Evolutionary conservation across 2,888 invertebrate species (phyloP), one percentile per base, ranked within the genome.

Genomic region (Perdita meconis): DNA sequence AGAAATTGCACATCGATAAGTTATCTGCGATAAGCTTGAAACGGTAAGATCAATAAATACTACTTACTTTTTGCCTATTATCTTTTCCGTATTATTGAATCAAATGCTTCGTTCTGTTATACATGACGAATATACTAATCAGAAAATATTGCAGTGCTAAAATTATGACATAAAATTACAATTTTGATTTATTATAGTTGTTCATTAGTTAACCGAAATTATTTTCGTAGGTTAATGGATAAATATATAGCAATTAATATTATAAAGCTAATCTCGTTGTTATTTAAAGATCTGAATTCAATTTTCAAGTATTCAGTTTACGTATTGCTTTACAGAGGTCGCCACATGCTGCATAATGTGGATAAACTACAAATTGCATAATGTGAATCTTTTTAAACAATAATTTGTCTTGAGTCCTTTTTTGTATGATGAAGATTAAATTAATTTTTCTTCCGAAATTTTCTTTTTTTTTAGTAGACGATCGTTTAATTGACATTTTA

Each of bases 21-120:
- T 70, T 64, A 64, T 69, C 64, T 55, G 10, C 13, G 81, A 76
- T 81, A 81, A 80, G 44, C 22, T 38, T 22, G 5, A 24, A 66
- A 56, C 3, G 22, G 2, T 16, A 10, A 2, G 2, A 47, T 44
- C 13, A 44, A 42, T 65, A 56, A 2, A 8, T 4, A 22, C n/a
- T n/a, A n/a, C 38, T 19, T 30, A 38, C 22, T 63, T 44, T 10
- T 26, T 34, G 13, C 26, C 8, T n/a, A 56, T 56, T 61, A 70
- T 65, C 69, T 64, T 0, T 2, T 36, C n/a, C 22, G 13, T 2
- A 26, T 53, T 40, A 26, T 0, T 65, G 12, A 47, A 59, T 57
- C 24, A 1, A 34, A 4, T 22, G 26, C 22, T 26, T 12, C 38
- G 38, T 55, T 12, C 19, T 55, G 5, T 53, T 10, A 44, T 13